Base-by-base conservation (phyloP, 2,797 vertebrate species). In the Rhinichthys osculus region DNA sequence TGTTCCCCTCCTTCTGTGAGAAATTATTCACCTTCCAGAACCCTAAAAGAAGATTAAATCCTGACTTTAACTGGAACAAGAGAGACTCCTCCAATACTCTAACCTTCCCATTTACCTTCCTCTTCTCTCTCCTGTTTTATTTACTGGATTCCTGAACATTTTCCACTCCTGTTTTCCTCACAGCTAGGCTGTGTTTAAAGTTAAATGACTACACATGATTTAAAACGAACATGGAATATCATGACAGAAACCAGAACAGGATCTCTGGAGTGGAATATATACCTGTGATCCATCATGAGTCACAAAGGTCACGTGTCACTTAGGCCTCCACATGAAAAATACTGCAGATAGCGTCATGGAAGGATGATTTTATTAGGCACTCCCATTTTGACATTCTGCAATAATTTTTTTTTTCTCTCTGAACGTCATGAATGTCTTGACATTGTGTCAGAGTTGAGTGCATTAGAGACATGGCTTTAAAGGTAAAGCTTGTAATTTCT, bases 11-110 rank as follows among this genome's bases (percentile, higher is more conserved):
- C 27, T 76, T 86, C 91, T 89, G 87, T 91, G 92, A 90, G 88
- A 92, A 95, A 94, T 95, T 92, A 96, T 95, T 95, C 90, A 95
- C 91, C 83, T 89, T 89, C 88, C 72, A 89, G 87, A 91, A 90
- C 92, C 87, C 62, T 87, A 89, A 88, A 88, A 92, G 83, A 86
- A 89, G 86, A 54, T 88, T 88, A 57, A 91, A 90, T 89, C 88
- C 87, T 82, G 85, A 87, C 85, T 71, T 86, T 92, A 95, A 94
- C 91, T 92, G 92, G 91, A 92, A 91, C 91, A 50, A 50, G 91
- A 78, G 81, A 80, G 91, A 90, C 90, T 91, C 81, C 88, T 91
- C 90, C 92, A 91, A 89, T 85, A 78, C 78, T 64, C 83, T 52
- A 40, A 85, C 84, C 81, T 84, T 88, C 85, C 82, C 70, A 87